Base-by-base conservation (phyloP, 2,888 invertebrate species). In the Nomada fucata region DNA sequence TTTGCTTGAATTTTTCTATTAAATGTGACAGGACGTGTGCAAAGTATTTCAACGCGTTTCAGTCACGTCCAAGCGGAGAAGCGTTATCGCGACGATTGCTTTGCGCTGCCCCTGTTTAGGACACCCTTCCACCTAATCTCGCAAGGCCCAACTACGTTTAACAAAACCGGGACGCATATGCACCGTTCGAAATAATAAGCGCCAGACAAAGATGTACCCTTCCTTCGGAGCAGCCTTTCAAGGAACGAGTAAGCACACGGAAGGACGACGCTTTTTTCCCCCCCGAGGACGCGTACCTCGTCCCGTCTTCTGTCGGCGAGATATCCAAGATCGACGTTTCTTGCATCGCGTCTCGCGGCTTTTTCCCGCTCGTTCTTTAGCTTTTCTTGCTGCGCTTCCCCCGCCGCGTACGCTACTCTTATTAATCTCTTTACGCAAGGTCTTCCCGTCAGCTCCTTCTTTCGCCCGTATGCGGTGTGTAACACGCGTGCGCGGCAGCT, bases 271-370 rank as follows among this genome's bases (percentile, higher is more conserved):
- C 65, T 75, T 84, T 61, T 78, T 79, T 79, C 83, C 81, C 36
- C 29, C 29, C 7, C 7, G 36, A 36, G 81, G 78, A 50, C 64
- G 84, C 83, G 89, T 89, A 79, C 61, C 29, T 47, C 81, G 82
- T 89, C 86, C 85, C 87, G 81, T 88, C 88, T 79, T 86, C 69
- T 47, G 57, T 44, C 72, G 61, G 59, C 73, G 53, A 70, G 73
- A 70, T 86, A 86, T 82, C 72, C 70, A 77, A 81, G 79, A 83
- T 86, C 82, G 86, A 84, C 79, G 74, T 68, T 88, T 86, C 83
- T 83, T 85, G 79, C 63, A 55, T 75, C 79, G 61, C 76, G 81
- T 80, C 77, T 72, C 73, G 68, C 63, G 53, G n/a, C 59, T 76
- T 75, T 84, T 72, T 76, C 57, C 60, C 13, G 67, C 20, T 23